Evolutionary conservation across 2,113 vertebrate genomes (phyloP), one percentile per base, ranked within the genome.

Genomic region (Engraulis encrasicolus): DNA sequence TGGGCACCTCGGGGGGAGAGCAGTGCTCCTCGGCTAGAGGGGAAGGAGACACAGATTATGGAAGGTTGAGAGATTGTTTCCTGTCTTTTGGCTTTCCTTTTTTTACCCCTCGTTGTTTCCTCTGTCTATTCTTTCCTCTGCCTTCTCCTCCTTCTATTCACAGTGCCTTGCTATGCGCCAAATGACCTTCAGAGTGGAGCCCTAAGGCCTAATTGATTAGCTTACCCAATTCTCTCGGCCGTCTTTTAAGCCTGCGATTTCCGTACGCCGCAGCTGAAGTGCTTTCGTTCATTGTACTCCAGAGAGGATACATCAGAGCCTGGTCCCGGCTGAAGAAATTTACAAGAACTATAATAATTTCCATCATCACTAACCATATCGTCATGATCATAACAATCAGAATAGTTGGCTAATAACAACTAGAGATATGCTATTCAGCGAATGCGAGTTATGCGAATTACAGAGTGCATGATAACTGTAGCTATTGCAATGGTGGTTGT

Each of bases 41-140:
- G 17, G 66, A 34, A 27, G n/a, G 7, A 31, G 27, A 34, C 4
- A 45, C 40, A 45, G 66, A 74, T 74, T 71, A 71, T 52, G 14
- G 37, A 66, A n/a, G 23, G 45, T 38, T 80, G 17, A 54, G 6
- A 61, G 36, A 81, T 81, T 38, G 0, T 58, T 86, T 80, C 37
- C 38, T 45, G 38, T 86, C 58, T 52, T 83, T 71, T 31, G 79
- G 78, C 77, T 49, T n/a, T n/a, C 45, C 54, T 83, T 77, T 86
- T 40, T 34, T 78, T 77, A 15, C 36, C 27, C n/a, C 77, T 84
- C 27, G 23, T 23, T 38, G 38, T 5, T 18, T 27, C 20, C 34
- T 79, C 54, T 71, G 6, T 15, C n/a, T 78, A 45, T 9, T 45
- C 40, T 23, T 20, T 17, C 20, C 52, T 54, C 58, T 20, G 52